phyloP scores from a whole-genome alignment of 1,140 invertebrate species.

The Vanessa tameamea region DNA sequence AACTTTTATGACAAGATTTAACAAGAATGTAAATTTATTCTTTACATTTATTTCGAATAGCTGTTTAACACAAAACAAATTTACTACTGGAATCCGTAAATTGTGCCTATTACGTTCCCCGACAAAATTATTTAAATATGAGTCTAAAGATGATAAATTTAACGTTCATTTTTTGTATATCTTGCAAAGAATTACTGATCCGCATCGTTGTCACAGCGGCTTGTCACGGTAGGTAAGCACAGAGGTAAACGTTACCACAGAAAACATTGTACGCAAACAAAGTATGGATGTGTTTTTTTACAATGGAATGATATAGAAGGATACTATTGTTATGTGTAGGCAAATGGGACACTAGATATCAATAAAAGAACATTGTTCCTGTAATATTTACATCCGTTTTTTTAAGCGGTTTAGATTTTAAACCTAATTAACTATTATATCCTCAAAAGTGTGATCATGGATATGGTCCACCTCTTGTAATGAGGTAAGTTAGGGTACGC shows the following conservation, averaged over 20 bases:
- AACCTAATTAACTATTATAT: no score
- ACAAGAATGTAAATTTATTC: no score
- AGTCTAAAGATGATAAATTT: background rate
- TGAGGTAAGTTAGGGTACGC: no score
- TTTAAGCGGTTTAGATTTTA: no score
- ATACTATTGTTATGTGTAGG: background rate
- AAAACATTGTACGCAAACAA: conserved; percentile 2
- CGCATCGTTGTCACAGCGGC: conserved; percentile 25
- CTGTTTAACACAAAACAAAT: background rate
- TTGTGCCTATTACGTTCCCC: background rate
- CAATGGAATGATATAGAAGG: background rate
- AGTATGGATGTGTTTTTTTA: background rate
- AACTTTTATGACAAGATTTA: no score
- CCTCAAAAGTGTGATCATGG: no score
- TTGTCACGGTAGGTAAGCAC: conserved; percentile 23
- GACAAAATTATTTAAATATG: background rate
- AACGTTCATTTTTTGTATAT: conserved; percentile 1
- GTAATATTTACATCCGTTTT: no score
- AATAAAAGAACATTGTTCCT: no score
- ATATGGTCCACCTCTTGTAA: no score
- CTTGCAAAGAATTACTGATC: conserved; percentile 9
- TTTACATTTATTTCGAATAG: background rate
- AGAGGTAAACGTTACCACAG: conserved; percentile 21
- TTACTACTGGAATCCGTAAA: background rate
- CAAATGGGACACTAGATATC: background rate